These are phyloP conservation scores for Spermophilus dauricus DNA, from an alignment of 2,113 vertebrate species.

Conservation along the genomic window DNA sequence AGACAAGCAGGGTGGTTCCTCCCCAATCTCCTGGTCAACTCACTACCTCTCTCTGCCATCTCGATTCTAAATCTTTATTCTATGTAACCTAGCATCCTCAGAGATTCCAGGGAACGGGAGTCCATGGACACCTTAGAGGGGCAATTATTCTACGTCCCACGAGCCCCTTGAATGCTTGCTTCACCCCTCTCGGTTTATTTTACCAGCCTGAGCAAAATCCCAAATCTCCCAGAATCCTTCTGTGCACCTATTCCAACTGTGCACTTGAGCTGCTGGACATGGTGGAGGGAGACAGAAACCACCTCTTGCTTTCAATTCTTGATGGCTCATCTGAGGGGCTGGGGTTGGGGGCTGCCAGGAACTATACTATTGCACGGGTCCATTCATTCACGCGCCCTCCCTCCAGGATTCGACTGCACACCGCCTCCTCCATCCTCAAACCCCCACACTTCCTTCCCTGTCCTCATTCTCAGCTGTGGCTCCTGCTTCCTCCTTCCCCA, in stretches of 20 bases:
- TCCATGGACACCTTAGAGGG: neutral
- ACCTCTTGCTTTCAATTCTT: neutral
- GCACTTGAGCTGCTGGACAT: fast-evolving
- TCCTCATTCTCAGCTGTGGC: neutral
- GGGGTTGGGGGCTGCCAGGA: neutral
- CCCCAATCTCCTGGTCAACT: neutral
- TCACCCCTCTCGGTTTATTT: neutral
- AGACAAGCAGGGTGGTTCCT: neutral
- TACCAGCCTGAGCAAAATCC: neutral
- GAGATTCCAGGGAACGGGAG: neutral
- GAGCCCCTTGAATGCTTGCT: neutral
- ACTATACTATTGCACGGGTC: neutral
- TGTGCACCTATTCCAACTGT: neutral
- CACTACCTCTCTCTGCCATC: neutral
- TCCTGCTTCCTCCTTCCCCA: constrained; percentile 51
- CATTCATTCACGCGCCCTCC: neutral
- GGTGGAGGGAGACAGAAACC: neutral
- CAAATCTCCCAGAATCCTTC: neutral
- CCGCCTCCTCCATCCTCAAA: neutral
- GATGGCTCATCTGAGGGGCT: fast-evolving
- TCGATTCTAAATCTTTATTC: neutral
- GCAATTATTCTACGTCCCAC: neutral
- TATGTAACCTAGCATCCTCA: neutral
- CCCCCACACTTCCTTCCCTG: constrained; percentile 47
- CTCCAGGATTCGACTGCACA: neutral